phyloP scores from a whole-genome alignment of 2,888 invertebrate species.

The Drosophila anomelani region DNA sequence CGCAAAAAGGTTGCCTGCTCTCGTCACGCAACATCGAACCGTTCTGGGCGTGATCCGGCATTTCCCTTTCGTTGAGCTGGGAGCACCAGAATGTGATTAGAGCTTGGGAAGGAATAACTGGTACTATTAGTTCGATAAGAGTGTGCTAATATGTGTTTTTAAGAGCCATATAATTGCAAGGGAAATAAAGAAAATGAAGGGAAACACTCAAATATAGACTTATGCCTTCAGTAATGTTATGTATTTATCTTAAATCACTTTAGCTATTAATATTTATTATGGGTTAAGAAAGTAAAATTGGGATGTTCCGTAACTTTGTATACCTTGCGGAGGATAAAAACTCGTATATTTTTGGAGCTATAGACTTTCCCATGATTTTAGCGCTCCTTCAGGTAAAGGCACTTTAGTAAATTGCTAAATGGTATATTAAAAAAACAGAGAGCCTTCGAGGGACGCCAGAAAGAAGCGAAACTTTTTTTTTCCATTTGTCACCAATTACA shows the following conservation, averaged over 20 bases:
- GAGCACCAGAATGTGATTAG: slow-evolving; percentile 6
- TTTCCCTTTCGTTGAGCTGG: slow-evolving; percentile 65
- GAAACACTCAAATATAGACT: neutral
- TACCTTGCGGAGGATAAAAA: neutral
- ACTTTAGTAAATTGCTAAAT: neutral
- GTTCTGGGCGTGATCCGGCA: slow-evolving; percentile 68
- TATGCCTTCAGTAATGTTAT: neutral
- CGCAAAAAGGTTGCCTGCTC: slow-evolving; percentile 53
- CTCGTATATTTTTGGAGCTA: neutral
- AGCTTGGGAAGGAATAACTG: slow-evolving; percentile 2
- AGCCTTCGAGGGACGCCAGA: too few relatives aligned
- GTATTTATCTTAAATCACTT: slow-evolving; percentile 10
- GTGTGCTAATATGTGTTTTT: slow-evolving; percentile 69
- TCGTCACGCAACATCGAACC: slow-evolving; percentile 66
- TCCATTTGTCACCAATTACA: too few relatives aligned
- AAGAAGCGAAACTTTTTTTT: too few relatives aligned
- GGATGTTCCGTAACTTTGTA: neutral
- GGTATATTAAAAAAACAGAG: neutral
- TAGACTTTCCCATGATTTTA: neutral
- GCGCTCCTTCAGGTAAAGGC: too few relatives aligned
- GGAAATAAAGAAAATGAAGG: slow-evolving; percentile 33
- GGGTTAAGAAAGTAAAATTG: neutral
- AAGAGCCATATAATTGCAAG: slow-evolving; percentile 16
- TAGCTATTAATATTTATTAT: neutral
- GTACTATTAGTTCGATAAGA: slow-evolving; percentile 28